A percentile compares a stretch with the other conserved stretches of the same genome.
phyloP scores from a whole-genome alignment of 2,113 vertebrate species.

The Serilophus lunatus region DNA sequence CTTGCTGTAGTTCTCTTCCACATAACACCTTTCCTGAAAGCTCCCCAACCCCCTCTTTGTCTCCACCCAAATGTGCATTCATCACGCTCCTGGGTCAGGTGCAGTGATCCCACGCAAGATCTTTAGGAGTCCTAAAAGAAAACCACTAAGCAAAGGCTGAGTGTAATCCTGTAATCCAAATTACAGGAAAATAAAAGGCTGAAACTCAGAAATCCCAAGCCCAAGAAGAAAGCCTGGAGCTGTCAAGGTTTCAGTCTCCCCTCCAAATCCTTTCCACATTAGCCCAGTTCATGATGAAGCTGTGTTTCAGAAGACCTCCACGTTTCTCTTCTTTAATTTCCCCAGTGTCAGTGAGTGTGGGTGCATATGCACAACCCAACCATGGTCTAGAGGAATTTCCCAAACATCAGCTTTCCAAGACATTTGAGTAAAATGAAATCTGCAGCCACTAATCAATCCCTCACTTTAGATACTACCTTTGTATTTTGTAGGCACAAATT shows the following conservation, averaged over 20 bases:
- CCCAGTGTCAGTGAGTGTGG: accelerated
- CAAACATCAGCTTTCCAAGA: neutral
- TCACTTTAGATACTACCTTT: neutral
- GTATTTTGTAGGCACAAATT: neutral
- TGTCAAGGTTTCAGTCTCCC: neutral
- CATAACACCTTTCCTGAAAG: neutral
- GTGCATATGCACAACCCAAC: neutral
- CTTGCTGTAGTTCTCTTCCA: neutral
- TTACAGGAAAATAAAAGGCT: neutral
- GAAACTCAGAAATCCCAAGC: neutral
- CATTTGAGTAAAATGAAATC: neutral
- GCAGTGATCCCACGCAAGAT: neutral
- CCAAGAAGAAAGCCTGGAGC: neutral
- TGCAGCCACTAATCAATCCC: neutral
- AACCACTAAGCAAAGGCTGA: neutral
- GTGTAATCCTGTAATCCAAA: neutral
- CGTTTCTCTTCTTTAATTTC: neutral
- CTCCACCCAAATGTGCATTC: neutral
- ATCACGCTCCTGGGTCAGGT: neutral
- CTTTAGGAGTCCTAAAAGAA: neutral
- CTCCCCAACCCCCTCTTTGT: neutral
- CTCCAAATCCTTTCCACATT: neutral
- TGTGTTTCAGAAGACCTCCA: neutral
- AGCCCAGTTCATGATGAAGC: neutral
- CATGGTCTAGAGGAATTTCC: neutral